A percentile compares a stretch with the other conserved stretches of the same genome.
These are phyloP conservation scores for Morpho achilles DNA, from an alignment of 2,888 invertebrate species.

Conservation along the genomic window DNA sequence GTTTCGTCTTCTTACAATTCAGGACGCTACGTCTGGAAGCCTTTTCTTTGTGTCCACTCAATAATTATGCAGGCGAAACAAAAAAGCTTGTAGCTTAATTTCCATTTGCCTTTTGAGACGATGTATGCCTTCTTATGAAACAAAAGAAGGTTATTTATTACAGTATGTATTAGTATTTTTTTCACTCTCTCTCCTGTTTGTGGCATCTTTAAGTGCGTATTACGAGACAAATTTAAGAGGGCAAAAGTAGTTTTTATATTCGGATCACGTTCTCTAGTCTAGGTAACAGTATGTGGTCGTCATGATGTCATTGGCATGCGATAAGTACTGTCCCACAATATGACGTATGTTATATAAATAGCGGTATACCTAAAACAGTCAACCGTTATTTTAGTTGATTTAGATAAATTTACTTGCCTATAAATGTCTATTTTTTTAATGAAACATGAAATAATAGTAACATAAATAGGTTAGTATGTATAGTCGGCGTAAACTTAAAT, in stretches of 20 bases:
- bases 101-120: constrained; percentile 14
- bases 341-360: constrained; percentile 47
- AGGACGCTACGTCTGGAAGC: constrained; percentile 14
- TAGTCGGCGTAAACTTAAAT: neutral
- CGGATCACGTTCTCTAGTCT: constrained; percentile 56
- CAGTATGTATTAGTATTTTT: neutral
- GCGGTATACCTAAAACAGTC: constrained; percentile 28
- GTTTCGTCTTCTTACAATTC: constrained; percentile 17
- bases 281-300: constrained; percentile 64
- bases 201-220: constrained; percentile 8
- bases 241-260: constrained; percentile 39
- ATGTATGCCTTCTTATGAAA: constrained; percentile 10
- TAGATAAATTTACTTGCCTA: neutral
- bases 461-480: too few species aligned
- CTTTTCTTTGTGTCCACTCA: constrained; percentile 25
- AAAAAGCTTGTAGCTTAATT: constrained; percentile 16
- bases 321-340: constrained; percentile 54
- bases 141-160: constrained; percentile 6
- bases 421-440: too few species aligned
- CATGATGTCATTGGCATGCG: constrained; percentile 72
- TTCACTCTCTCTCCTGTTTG: constrained; percentile 9
- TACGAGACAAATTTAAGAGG: constrained; percentile 15
- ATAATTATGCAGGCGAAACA: constrained; percentile 24
- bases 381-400: constrained; percentile 15
- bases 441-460: too few species aligned